Conservation (phyloP, 2,113 vertebrate species). For the Hipposideros armiger region DNA sequence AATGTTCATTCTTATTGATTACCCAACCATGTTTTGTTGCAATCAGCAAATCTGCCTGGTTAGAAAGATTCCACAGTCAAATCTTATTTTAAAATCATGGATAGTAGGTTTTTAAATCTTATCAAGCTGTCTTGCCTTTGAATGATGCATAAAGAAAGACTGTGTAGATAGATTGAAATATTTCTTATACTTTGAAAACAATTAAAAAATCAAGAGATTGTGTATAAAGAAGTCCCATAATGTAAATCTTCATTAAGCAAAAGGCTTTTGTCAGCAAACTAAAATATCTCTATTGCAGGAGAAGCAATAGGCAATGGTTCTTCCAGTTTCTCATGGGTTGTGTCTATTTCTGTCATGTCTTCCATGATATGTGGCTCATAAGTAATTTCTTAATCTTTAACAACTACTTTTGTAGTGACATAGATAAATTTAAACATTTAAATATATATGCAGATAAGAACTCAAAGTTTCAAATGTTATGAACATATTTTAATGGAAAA, state of each 20-base stretch:
- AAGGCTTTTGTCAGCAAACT: not conserved
- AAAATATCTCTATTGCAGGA: not conserved
- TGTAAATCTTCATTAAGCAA: not conserved
- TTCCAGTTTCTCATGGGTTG: not conserved
- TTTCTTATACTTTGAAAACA: not conserved
- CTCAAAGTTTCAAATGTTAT: not conserved
- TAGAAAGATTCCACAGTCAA: not conserved
- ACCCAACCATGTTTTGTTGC: not conserved
- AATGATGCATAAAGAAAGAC: not conserved
- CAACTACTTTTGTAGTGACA: not conserved
- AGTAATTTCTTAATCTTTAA: not conserved
- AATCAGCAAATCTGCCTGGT: conserved; percentile 31
- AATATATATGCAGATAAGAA: not conserved
- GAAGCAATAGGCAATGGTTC: not conserved
- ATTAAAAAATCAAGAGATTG: not conserved
- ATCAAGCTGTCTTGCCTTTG: not conserved
- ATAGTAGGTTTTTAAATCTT: not conserved
- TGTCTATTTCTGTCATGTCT: not conserved
- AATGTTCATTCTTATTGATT: conserved; percentile 41
- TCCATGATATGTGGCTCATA: not conserved
- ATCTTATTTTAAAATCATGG: conserved; percentile 57
- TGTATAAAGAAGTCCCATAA: not conserved
- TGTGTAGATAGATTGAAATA: not conserved
- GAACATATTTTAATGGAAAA: not conserved
- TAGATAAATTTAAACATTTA: not conserved